phyloP scores from a whole-genome alignment of 2,113 vertebrate species.

The Mobula birostris region DNA sequence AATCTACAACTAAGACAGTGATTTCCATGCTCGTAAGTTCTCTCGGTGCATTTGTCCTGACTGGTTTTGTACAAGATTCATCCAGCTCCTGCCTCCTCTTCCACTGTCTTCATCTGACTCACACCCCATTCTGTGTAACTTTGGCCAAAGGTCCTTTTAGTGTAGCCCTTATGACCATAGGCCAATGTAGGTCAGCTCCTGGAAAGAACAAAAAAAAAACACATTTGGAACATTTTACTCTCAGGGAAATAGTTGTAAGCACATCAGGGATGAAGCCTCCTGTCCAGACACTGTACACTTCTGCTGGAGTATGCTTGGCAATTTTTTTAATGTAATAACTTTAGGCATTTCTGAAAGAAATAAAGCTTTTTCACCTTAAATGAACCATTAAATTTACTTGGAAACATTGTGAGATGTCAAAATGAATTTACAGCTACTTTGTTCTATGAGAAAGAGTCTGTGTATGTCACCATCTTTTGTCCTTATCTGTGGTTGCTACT shows the following conservation, averaged over 20 bases:
- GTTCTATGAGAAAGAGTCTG: background rate
- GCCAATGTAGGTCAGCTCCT: background rate
- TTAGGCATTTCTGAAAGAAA: background rate
- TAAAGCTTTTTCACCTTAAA: background rate
- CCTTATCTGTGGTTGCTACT: no score
- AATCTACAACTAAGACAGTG: background rate
- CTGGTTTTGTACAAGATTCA: background rate
- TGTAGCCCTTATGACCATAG: background rate
- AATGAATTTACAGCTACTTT: background rate
- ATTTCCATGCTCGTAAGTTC: background rate
- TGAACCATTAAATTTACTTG: background rate
- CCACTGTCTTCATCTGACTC: background rate
- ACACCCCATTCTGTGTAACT: background rate
- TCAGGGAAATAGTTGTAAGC: no score
- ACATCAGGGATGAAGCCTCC: no score
- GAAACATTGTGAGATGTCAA: no score
- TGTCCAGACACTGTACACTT: background rate
- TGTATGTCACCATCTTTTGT: background rate
- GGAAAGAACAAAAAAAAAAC: background rate
- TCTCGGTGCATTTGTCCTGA: background rate
- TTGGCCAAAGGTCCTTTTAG: background rate
- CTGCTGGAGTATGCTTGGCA: background rate
- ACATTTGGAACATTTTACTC: background rate
- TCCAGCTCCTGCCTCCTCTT: background rate
- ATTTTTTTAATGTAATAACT: background rate